Evolutionary conservation across 2,888 invertebrate genomes (phyloP).

Genomic region (Lasioglossum figueresi): DNA sequence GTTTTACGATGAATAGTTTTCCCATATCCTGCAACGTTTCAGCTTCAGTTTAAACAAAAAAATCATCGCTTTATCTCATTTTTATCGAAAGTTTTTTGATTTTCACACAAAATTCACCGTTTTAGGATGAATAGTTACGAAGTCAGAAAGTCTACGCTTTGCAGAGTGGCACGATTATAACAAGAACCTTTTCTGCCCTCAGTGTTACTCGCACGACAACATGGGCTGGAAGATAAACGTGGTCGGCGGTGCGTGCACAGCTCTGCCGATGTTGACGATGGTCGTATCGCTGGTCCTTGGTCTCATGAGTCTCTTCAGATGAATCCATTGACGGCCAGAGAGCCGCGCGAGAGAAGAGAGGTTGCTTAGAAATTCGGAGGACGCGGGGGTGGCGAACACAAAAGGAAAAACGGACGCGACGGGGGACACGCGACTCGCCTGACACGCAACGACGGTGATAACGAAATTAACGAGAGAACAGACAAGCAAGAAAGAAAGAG

Average conservation of each 20-base stretch:
- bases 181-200: slow-evolving; percentile 72
- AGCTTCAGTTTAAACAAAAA: too few relatives aligned
- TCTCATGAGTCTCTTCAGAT: slow-evolving; percentile 65
- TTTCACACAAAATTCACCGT: too few relatives aligned
- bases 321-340: slow-evolving; percentile 60
- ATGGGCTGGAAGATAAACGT: slow-evolving; percentile 97
- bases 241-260: slow-evolving; percentile 82
- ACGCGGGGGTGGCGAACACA: slow-evolving; percentile 7
- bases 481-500: not conserved
- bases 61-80: too few relatives aligned
- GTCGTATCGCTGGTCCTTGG: slow-evolving; percentile 55
- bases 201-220: slow-evolving; percentile 97
- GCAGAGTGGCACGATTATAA: not conserved
- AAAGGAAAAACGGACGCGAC: not conserved
- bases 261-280: slow-evolving; percentile 61
- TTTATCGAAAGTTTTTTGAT: too few relatives aligned
- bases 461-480: slow-evolving; percentile 28
- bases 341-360: not conserved
- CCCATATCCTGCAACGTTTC: too few relatives aligned
- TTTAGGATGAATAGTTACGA: too few relatives aligned
- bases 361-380: not conserved
- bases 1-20: too few relatives aligned
- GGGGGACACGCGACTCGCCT: slow-evolving; percentile 14
- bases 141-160: too few relatives aligned
- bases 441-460: slow-evolving; percentile 52